phyloP scores from a whole-genome alignment of 2,888 invertebrate genomes.

The Idaea biselata region DNA sequence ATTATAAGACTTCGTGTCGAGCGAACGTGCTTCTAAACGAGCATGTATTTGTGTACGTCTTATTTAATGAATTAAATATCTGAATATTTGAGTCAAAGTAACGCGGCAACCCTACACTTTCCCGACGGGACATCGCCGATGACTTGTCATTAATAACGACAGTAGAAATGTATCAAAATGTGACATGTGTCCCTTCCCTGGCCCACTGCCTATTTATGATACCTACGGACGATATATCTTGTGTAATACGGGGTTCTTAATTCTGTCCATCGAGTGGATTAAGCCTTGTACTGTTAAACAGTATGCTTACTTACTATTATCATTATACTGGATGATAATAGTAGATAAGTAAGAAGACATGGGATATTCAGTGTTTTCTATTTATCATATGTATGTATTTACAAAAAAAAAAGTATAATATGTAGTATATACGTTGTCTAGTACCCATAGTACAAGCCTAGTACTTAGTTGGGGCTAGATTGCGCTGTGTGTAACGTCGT shows the following conservation, averaged over 20 bases:
- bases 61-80: too few species aligned
- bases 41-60: too few species aligned
- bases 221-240: conserved; percentile 73
- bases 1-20: too few species aligned
- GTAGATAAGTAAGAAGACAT: too few species aligned
- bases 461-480: too few species aligned
- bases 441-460: too few species aligned
- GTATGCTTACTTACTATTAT: not conserved
- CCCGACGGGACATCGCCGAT: conserved; percentile 76
- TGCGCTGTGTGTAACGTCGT: too few species aligned
- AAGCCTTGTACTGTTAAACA: not conserved
- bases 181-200: conserved; percentile 77
- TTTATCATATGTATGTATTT: too few species aligned
- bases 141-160: conserved; percentile 82
- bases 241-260: conserved; percentile 16
- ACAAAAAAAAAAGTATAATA: too few species aligned
- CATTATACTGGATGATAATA: not conserved
- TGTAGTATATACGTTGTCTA: too few species aligned
- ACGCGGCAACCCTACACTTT: conserved; percentile 53
- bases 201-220: conserved; percentile 76
- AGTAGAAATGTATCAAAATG: conserved; percentile 81
- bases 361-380: too few species aligned
- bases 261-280: conserved; percentile 1
- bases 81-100: not conserved
- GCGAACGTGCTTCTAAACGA: too few species aligned